Percentiles rank a stretch among this genome's conserved stretches.
Evolutionary conservation across 1,140 invertebrate genomes (phyloP).

Genomic region (Atta cephalotes): DNA sequence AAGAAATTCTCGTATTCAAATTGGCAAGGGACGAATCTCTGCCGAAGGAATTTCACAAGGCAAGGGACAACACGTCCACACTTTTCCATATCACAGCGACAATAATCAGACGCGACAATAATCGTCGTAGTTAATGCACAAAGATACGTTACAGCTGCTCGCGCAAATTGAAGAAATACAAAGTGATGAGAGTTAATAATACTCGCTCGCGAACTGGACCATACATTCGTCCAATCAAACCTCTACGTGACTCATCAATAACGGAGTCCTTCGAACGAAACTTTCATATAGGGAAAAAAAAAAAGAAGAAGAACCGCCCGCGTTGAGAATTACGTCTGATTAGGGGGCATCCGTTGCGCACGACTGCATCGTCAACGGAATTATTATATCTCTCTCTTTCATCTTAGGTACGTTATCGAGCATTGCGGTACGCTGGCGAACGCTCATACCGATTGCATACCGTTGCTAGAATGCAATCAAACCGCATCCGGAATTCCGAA

Average conservation of each 20-base stretch:
- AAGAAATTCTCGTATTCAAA: constrained; percentile 6
- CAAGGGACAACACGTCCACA: background rate
- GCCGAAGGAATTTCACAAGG: background rate
- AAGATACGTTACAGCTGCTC: background rate
- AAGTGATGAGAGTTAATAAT: constrained; percentile 29
- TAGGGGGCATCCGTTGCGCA: constrained; percentile 26
- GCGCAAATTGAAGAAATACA: constrained; percentile 17
- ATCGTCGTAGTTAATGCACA: background rate
- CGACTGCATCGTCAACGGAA: constrained; percentile 21
- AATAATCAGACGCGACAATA: background rate
- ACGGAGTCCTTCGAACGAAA: background rate
- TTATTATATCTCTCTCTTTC: constrained; percentile 48
- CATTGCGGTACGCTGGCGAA: background rate
- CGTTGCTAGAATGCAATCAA: constrained; percentile 59
- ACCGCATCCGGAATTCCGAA: constrained; percentile 8
- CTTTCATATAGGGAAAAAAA: background rate
- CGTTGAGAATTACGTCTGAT: constrained; percentile 41
- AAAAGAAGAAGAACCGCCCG: background rate
- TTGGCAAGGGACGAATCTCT: background rate
- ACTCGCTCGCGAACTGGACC: constrained; percentile 15
- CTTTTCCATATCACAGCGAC: background rate
- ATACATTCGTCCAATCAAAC: constrained; percentile 37
- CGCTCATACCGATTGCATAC: constrained; percentile 50
- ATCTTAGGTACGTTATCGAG: constrained; percentile 6
- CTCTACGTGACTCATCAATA: constrained; percentile 52